Evolutionary conservation across 2,888 invertebrate genomes (phyloP).

Genomic region (Plebejus anna): DNA sequence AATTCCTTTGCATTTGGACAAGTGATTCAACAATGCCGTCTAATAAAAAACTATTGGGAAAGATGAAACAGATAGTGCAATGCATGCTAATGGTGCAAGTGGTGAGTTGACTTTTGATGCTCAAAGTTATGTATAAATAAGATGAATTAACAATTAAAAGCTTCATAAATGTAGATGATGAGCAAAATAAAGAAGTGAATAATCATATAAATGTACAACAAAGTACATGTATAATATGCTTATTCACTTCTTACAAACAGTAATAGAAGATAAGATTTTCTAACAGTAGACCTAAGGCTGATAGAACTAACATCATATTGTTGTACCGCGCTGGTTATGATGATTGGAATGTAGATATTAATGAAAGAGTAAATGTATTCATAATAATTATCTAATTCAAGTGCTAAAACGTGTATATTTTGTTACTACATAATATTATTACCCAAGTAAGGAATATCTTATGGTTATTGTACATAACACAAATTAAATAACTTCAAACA

Average conservation of each 20-base stretch:
- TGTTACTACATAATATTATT: too few species aligned
- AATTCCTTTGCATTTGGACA: constrained; percentile 52
- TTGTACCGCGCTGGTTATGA: neutral
- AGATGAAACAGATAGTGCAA: constrained; percentile 70
- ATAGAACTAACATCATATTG: neutral
- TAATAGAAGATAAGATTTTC: neutral
- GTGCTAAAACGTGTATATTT: neutral
- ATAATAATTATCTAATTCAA: neutral
- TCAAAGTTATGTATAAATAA: neutral
- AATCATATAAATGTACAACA: too few species aligned
- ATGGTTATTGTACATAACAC: too few species aligned
- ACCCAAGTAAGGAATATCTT: too few species aligned
- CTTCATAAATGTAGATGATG: too few species aligned
- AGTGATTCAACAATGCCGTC: constrained; percentile 63
- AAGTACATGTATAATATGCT: too few species aligned
- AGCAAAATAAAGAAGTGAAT: too few species aligned
- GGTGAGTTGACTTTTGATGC: constrained; percentile 55
- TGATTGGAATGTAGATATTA: neutral
- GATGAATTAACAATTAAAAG: neutral
- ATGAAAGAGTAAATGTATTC: neutral
- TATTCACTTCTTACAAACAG: neutral
- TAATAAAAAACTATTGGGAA: constrained; percentile 70
- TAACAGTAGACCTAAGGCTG: neutral
- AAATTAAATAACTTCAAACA: too few species aligned
- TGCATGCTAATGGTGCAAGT: constrained; percentile 74